phyloP scores from a whole-genome alignment of 2,888 invertebrate species.

The Myopa testacea region DNA sequence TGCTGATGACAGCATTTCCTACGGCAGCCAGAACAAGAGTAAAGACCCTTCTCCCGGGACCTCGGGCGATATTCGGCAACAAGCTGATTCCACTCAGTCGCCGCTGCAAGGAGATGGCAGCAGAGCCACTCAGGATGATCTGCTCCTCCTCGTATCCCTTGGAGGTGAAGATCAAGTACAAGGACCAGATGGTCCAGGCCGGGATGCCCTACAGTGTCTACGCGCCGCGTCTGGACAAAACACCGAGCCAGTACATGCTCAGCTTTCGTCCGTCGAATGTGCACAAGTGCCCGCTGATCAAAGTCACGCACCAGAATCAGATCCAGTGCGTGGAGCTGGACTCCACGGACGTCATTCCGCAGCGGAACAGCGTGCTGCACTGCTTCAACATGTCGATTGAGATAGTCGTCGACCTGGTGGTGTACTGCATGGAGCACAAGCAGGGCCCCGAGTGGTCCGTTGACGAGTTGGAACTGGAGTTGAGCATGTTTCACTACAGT shows the following conservation, averaged over 20 bases:
- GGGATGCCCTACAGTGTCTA: slow-evolving; percentile 1
- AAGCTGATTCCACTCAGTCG: not conserved
- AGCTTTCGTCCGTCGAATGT: not conserved
- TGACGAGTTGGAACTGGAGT: not conserved
- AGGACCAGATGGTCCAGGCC: not conserved
- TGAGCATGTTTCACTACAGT: slow-evolving; percentile 8
- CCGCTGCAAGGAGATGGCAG: not conserved
- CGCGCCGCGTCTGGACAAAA: not conserved
- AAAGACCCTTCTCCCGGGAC: too few species aligned
- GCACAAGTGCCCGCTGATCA: not conserved
- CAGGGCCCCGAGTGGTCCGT: not conserved
- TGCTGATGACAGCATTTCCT: too few species aligned
- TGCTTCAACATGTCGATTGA: not conserved
- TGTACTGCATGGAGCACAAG: not conserved
- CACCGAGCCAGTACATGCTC: not conserved
- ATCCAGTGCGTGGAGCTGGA: not conserved
- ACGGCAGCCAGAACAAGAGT: too few species aligned
- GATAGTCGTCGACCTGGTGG: not conserved
- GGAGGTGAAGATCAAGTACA: slow-evolving; percentile 16
- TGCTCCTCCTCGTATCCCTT: not conserved
- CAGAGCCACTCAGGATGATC: not conserved
- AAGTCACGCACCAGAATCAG: not conserved
- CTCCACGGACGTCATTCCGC: not conserved
- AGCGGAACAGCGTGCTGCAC: not conserved
- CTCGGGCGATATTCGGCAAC: not conserved